phyloP scores from a whole-genome alignment of 2,888 invertebrate genomes.

The Cacoxenus indagator region DNA sequence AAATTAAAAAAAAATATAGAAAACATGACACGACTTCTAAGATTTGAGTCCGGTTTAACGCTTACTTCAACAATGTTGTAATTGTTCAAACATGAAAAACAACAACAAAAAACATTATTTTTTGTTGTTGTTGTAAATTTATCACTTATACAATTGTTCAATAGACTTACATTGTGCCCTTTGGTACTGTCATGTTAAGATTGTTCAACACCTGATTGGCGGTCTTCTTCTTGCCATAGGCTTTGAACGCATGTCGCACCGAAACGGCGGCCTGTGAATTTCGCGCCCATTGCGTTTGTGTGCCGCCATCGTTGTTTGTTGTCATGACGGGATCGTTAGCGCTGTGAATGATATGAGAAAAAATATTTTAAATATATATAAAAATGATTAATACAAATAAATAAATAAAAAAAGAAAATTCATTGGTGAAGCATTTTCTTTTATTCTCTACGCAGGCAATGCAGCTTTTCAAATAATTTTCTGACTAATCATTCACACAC shows the following conservation, averaged over 20 bases:
- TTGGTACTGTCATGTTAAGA: constrained; percentile 93
- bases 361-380: background rate
- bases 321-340: constrained; percentile 68
- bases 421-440: no score
- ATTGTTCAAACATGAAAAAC: background rate
- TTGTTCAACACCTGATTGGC: constrained; percentile 89
- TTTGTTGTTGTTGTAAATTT: background rate
- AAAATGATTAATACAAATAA: constrained; percentile 12
- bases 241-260: constrained; percentile 89
- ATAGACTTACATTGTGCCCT: constrained; percentile 91
- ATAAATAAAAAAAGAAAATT: background rate
- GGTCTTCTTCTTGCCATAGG: constrained; percentile 89
- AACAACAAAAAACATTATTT: background rate
- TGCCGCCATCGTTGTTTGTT: constrained; percentile 69
- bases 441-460: no score
- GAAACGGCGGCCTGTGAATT: constrained; percentile 85
- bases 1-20: background rate
- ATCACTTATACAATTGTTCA: background rate
- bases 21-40: no score
- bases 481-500: no score
- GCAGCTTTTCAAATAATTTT: no score
- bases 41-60: no score
- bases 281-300: constrained; percentile 74
- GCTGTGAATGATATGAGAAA: constrained; percentile 43
- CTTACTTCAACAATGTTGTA: background rate